Conservation (phyloP, 1,140 invertebrate species). For the Phthorimaea operculella region DNA sequence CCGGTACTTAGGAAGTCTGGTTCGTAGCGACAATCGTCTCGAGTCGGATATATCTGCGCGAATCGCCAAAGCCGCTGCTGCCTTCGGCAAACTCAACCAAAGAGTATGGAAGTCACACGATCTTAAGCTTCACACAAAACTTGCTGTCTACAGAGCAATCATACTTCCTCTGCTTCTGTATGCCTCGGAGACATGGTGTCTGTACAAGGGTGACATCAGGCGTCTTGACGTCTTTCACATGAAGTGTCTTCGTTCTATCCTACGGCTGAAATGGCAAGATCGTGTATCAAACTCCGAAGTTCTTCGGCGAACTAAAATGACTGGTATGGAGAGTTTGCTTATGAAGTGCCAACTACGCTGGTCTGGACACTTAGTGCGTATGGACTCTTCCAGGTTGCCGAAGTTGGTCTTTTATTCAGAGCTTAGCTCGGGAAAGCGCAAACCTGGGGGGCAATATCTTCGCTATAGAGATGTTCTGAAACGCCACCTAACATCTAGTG, state of each 20-base stretch:
- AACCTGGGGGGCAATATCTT: not conserved
- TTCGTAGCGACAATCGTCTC: constrained; percentile 8
- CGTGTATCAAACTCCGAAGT: constrained; percentile 13
- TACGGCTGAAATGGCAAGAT: constrained; percentile 17
- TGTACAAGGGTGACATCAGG: constrained; percentile 15
- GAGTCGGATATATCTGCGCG: constrained; percentile 9
- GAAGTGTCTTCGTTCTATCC: constrained; percentile 14
- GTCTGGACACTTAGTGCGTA: not conserved
- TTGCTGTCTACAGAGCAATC: constrained; percentile 14
- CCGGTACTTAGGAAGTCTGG: constrained; percentile 11
- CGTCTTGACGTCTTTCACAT: constrained; percentile 15
- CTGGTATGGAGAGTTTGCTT: constrained; percentile 12
- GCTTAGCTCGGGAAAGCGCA: not conserved
- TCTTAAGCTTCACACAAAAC: constrained; percentile 11
- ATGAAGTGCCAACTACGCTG: not conserved
- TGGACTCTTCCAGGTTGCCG: not conserved
- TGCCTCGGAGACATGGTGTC: constrained; percentile 18
- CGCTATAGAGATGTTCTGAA: not conserved
- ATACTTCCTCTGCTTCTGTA: constrained; percentile 15
- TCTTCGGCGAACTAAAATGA: constrained; percentile 8
- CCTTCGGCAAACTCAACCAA: constrained; percentile 7
- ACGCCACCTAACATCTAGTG: not conserved
- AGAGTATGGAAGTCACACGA: constrained; percentile 14
- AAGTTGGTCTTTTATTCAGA: not conserved
- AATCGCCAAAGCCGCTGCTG: constrained; percentile 9